Evolutionary conservation across 2,888 invertebrate genomes (phyloP).

Genomic region (Drosophila hawaiiensis): DNA sequence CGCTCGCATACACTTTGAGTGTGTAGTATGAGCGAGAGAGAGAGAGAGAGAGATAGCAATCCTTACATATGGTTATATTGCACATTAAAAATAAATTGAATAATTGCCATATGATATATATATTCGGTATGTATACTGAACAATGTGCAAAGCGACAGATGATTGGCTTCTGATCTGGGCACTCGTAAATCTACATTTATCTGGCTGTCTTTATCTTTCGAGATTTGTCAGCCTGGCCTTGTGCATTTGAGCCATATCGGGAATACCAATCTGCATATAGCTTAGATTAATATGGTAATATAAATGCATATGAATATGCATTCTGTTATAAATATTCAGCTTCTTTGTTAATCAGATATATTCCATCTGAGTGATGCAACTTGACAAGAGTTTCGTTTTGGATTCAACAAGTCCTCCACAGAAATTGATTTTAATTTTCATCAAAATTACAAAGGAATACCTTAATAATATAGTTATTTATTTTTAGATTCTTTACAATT

Average conservation of each 20-base stretch:
- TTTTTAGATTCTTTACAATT: too few relatives aligned
- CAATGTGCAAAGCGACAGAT: slow-evolving; percentile 11
- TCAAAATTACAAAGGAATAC: neutral
- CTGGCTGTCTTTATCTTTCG: slow-evolving; percentile 14
- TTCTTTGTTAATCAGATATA: slow-evolving; percentile 1
- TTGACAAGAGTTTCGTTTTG: neutral
- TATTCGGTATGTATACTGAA: neutral
- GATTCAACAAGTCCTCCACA: neutral
- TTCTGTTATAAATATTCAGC: slow-evolving; percentile 6
- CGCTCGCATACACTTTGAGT: slow-evolving; percentile 4
- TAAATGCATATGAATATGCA: slow-evolving; percentile 16
- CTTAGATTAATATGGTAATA: slow-evolving; percentile 10
- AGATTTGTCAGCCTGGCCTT: slow-evolving; percentile 18
- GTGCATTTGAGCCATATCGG: slow-evolving; percentile 14
- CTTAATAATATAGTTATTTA: neutral
- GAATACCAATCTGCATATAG: slow-evolving; percentile 13
- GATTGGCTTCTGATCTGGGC: slow-evolving; percentile 35
- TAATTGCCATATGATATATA: slow-evolving; percentile 64
- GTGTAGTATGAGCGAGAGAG: neutral
- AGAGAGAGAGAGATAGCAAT: neutral
- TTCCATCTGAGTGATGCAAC: neutral
- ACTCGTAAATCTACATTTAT: slow-evolving; percentile 38
- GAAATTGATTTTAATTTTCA: neutral
- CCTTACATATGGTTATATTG: slow-evolving; percentile 37
- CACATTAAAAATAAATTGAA: slow-evolving; percentile 74